Evolutionary conservation across 2,797 vertebrate species (phyloP), one percentile per base, ranked within the genome.

Genomic region (Sebastiscus albofasciatus): DNA sequence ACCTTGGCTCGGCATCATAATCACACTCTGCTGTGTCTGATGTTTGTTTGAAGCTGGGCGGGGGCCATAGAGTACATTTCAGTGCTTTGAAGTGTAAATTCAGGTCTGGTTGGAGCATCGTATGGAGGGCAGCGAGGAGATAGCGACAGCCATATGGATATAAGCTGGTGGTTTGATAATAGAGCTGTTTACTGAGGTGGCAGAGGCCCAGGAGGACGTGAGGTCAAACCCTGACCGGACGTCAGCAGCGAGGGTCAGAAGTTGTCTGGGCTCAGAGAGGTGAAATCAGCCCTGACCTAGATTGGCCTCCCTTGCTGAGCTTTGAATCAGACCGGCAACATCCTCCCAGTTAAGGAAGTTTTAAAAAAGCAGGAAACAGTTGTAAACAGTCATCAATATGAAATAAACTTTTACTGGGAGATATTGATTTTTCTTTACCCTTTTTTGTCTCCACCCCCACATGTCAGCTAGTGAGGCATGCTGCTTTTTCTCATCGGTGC

Each of bases 301-400:
- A 87, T 81, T 80, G 59, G 33, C 42, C 67, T 67, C 69, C 69
- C 54, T 62, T 39, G 71, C 75, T 55, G 83, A 68, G 84, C 76
- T 66, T 84, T 68, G 75, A 83, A 73, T 56, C 74, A 71, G 60
- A 85, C 67, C 79, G 64, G 72, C 77, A 62, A 24, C 76, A 56
- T 89, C 84, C 75, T 85, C 68, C 52, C 67, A 14, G 68, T 14
- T 61, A 80, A 69, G 72, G 56, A 67, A 36, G 64, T 70, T 71
- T 72, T 29, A 29, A 36, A 76, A 76, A 80, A 65, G 72, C 83
- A 76, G 56, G 49, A 84, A 73, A 68, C 22, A 22, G 77, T 87
- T 84, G 90, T 90, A 92, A 94, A 92, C 87, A 85, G 75, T 92
- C 87, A 90, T 95, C 93, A 90, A 92, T 90, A 91, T 88, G 86